Conservation (phyloP, 2,797 vertebrate genomes). For the Calcarius lapponicus region DNA sequence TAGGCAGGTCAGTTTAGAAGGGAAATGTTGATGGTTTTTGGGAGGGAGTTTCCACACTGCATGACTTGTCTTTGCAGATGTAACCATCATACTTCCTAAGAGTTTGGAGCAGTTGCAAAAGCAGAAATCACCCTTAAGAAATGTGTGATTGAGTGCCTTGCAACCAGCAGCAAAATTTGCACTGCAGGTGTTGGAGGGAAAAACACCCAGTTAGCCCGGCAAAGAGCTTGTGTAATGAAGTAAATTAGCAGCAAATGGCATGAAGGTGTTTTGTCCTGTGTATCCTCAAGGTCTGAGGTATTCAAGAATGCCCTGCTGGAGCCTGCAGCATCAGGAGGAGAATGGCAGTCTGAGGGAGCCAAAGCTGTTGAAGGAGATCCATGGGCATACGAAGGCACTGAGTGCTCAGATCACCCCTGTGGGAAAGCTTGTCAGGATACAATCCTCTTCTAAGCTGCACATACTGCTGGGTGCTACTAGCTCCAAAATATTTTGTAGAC, state of each 20-base stretch:
- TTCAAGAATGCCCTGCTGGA: background rate
- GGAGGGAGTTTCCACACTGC: background rate
- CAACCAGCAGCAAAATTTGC: background rate
- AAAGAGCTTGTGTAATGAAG: background rate
- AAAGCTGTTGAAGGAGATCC: background rate
- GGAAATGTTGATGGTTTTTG: background rate
- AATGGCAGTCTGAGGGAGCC: background rate
- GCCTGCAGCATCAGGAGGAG: background rate
- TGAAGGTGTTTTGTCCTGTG: background rate
- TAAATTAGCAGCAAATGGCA: background rate
- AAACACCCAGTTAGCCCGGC: background rate
- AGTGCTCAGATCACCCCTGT: background rate
- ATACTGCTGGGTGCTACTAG: background rate
- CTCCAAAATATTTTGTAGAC: conserved; percentile 1
- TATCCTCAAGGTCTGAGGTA: background rate
- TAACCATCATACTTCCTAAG: background rate
- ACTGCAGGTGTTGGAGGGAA: background rate
- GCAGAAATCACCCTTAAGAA: background rate
- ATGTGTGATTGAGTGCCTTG: background rate
- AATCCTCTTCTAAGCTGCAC: background rate
- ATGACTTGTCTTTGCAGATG: background rate
- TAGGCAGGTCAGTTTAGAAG: background rate
- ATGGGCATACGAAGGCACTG: background rate
- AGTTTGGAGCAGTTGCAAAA: background rate
- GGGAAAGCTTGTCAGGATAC: background rate